These are phyloP conservation scores for Phyllostomus hastatus DNA, from an alignment of 2,113 vertebrate genomes.

Conservation along the genomic window DNA sequence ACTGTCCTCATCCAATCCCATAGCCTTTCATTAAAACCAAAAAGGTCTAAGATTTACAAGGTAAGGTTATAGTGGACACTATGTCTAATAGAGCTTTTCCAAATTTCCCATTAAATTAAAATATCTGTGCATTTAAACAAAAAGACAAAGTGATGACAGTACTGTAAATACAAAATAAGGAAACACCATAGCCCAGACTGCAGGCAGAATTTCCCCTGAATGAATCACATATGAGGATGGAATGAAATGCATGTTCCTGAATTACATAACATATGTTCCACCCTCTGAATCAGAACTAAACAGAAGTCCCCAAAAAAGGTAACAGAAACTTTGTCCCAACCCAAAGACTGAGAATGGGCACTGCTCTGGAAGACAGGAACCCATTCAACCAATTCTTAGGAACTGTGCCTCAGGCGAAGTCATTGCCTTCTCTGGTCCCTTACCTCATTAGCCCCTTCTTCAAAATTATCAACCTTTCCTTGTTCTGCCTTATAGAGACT, in stretches of 20 bases:
- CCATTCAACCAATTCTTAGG: not conserved
- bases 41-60: not conserved
- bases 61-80: not conserved
- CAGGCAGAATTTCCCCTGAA: not conserved
- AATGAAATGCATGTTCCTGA: slow-evolving; percentile 6
- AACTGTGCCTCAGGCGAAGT: not conserved
- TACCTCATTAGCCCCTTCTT: not conserved
- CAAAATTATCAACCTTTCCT: not conserved
- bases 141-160: not conserved
- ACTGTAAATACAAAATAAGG: slow-evolving; percentile 12
- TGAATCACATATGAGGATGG: slow-evolving; percentile 22
- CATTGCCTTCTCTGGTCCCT: not conserved
- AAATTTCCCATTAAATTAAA: slow-evolving; percentile 12
- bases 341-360: not conserved
- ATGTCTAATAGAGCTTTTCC: not conserved
- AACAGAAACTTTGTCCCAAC: not conserved
- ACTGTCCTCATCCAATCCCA: not conserved
- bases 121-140: slow-evolving; percentile 8
- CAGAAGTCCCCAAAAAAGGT: not conserved
- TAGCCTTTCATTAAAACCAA: slow-evolving; percentile 15
- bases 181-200: not conserved
- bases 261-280: not conserved
- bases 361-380: not conserved
- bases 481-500: not conserved
- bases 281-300: slow-evolving; percentile 56